Evolutionary conservation across 2,113 vertebrate genomes (phyloP), one percentile per base, ranked within the genome.

Genomic region (Plectropomus leopardus): DNA sequence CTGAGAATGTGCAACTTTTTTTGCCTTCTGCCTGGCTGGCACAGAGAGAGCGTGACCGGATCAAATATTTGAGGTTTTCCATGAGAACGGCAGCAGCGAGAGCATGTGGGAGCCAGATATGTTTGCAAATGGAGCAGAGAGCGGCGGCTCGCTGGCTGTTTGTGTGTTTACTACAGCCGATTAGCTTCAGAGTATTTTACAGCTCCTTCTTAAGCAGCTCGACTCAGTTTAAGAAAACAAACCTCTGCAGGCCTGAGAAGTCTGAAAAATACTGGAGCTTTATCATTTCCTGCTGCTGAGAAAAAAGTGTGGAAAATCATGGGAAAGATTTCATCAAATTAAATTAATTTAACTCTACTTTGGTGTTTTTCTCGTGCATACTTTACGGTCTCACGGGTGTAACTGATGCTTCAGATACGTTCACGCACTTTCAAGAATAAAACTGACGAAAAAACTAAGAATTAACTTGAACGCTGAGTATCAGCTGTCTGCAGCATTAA

Each of bases 101-200:
- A 53, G 32, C 88, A 88, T 74, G 34, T 87, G 83, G 82, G 30
- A 83, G 59, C 70, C 86, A 89, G 86, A 83, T 50, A 40, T 53
- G 82, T 63, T 80, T 28, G 74, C 79, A 77, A 67, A 67, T 48
- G 75, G 75, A 58, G 74, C 76, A 36, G 59, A 63, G 81, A 82
- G 13, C 48, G 11, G 54, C 11, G 44, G n/a, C n/a, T n/a, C 13
- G 1, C 44, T 68, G 3, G 21, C 69, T 59, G 74, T 78, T 82
- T 69, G 74, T 77, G 69, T 83, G 74, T 85, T 88, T 77, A 71
- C 84, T 82, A 53, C 84, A 57, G 79, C 6, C 42, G 15, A 72
- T 82, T 77, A 76, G 45, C 72, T 36, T 16, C 78, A 17, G 14
- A 60, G 64, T 19, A 23, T 70, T 82, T 86, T 15, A 70, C 68